Evolutionary conservation across 1,140 invertebrate genomes (phyloP).

Genomic region (Brachionus sp.): DNA sequence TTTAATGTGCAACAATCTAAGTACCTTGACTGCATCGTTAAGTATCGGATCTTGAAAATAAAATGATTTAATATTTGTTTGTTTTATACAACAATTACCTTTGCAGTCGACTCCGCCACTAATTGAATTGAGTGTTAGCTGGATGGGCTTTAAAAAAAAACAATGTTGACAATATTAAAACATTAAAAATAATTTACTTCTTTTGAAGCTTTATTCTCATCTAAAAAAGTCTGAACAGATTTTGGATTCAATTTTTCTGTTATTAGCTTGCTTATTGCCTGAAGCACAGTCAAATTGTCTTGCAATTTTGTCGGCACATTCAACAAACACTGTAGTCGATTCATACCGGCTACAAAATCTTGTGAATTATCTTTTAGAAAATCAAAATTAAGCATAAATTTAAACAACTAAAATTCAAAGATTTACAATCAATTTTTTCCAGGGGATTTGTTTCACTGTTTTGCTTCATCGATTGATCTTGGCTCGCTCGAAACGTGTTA

Average conservation of each 20-base stretch:
- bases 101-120: neutral
- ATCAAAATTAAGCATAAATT: neutral
- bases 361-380: neutral
- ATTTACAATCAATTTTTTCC: constrained; percentile 79
- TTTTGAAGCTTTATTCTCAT: neutral
- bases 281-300: neutral
- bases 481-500: constrained; percentile 66
- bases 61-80: neutral
- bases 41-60: constrained; percentile 59
- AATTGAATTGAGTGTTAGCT: neutral
- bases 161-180: neutral
- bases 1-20: constrained; percentile 82
- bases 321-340: constrained; percentile 2
- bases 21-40: constrained; percentile 73
- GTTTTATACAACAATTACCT: neutral
- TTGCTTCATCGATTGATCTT: constrained; percentile 60
- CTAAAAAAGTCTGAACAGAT: neutral
- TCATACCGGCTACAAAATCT: constrained; percentile 4
- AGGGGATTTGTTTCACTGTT: constrained; percentile 71
- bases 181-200: neutral
- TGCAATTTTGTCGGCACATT: neutral
- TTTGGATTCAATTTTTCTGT: constrained; percentile 34
- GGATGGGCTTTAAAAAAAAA: neutral
- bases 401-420: constrained; percentile 44
- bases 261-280: constrained; percentile 25